These are phyloP conservation scores for Torymus auratus DNA, from an alignment of 2,888 invertebrate species.

Conservation along the genomic window DNA sequence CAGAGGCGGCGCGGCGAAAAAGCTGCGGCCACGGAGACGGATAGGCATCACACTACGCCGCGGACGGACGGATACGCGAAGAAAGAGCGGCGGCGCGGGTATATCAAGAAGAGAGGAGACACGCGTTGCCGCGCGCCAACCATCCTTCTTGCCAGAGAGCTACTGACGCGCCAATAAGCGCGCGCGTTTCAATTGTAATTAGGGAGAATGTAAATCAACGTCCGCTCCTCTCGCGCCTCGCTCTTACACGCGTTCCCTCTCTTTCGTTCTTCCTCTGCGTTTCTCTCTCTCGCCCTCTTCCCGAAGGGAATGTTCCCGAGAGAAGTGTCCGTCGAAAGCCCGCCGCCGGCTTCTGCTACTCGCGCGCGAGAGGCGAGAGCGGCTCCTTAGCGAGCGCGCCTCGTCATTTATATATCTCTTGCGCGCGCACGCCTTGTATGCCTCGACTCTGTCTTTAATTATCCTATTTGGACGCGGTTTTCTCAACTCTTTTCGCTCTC, in stretches of 20 bases:
- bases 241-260: too few relatives aligned
- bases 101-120: background rate
- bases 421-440: background rate
- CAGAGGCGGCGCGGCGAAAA: background rate
- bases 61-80: background rate
- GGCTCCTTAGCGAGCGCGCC: background rate
- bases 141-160: conserved; percentile 49
- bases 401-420: background rate
- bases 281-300: too few relatives aligned
- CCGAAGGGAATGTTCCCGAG: too few relatives aligned
- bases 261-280: too few relatives aligned
- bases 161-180: conserved; percentile 73
- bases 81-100: background rate
- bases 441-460: conserved; percentile 25
- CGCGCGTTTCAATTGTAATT: conserved; percentile 74
- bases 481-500: background rate
- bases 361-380: too few relatives aligned
- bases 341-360: conserved; percentile 27
- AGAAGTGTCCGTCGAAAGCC: conserved; percentile 27
- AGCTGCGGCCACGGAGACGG: background rate
- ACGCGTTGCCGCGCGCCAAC: conserved; percentile 15
- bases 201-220: conserved; percentile 75
- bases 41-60: conserved; percentile 12
- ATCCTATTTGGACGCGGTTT: conserved; percentile 21
- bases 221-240: conserved; percentile 51